Percentiles rank a stretch among this genome's conserved stretches.
Conservation (phyloP, 2,113 vertebrate species). For the Heloderma charlesbogerti region DNA sequence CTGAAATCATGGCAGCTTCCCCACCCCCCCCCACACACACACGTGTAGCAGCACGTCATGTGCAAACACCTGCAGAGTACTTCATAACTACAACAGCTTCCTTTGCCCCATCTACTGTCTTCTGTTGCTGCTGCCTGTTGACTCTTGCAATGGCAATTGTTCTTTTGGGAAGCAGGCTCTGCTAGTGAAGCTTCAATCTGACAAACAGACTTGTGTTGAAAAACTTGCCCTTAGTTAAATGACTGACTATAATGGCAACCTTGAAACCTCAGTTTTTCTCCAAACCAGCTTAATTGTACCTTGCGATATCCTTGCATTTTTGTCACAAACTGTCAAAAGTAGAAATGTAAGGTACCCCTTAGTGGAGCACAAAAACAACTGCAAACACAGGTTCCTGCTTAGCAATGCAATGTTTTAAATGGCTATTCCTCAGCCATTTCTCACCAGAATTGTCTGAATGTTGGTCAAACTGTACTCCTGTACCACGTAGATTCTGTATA, state of each 20-base stretch:
- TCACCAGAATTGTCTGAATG: not conserved
- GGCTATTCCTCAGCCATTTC: not conserved
- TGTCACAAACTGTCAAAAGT: not conserved
- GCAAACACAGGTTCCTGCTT: not conserved
- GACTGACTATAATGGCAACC: not conserved
- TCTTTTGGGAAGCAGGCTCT: not conserved
- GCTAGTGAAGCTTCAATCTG: not conserved
- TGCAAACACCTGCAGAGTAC: not conserved
- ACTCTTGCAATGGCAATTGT: not conserved
- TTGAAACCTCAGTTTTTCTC: not conserved
- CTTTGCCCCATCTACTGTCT: not conserved
- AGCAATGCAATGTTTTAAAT: not conserved
- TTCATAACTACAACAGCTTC: not conserved
- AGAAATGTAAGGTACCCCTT: not conserved
- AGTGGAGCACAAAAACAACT: not conserved
- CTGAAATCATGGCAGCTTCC: not conserved
- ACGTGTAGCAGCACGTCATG: not conserved
- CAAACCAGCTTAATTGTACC: not conserved
- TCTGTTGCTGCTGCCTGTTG: not conserved
- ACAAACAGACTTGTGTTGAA: no score
- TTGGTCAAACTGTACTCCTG: not conserved
- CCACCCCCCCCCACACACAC: not conserved
- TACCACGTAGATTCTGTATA: not conserved
- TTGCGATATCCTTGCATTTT: not conserved
- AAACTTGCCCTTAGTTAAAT: not conserved